Conservation (phyloP, 2,888 invertebrate species). For the Gerris lacustris region DNA sequence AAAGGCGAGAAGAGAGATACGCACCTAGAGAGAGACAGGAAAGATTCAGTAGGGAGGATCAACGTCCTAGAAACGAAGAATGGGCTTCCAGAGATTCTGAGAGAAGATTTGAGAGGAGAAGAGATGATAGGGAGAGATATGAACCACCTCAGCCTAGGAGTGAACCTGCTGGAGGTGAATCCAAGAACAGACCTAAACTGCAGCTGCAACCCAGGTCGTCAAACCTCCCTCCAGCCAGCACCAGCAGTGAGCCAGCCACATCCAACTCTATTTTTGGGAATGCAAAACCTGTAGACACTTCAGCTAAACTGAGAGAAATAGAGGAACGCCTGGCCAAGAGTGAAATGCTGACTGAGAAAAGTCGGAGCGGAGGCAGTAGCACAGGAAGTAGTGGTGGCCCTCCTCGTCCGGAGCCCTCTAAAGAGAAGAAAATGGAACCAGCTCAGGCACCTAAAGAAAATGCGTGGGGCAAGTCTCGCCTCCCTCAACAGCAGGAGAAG, state of each 20-base stretch:
- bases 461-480: constrained; percentile 30
- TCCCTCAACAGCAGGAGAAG: constrained; percentile 4
- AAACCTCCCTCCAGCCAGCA: constrained; percentile 15
- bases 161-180: constrained; percentile 36
- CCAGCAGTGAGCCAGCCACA: constrained; percentile 23
- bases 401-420: constrained; percentile 19
- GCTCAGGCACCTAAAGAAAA: constrained; percentile 33
- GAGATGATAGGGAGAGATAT: constrained; percentile 13
- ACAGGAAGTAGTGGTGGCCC: constrained; percentile 17
- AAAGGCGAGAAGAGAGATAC: constrained; percentile 26
- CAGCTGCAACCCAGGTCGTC: constrained; percentile 63
- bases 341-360: constrained; percentile 15
- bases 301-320: constrained; percentile 77
- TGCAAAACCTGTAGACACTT: constrained; percentile 89
- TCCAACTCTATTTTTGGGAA: constrained; percentile 78
- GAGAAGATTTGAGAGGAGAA: constrained; percentile 7
- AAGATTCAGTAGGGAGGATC: background rate
- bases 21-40: constrained; percentile 35
- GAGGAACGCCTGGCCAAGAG: constrained; percentile 66
- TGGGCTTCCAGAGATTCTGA: constrained; percentile 37
- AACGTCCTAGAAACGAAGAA: constrained; percentile 32
- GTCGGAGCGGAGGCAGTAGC: background rate
- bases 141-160: background rate
- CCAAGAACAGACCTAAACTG: constrained; percentile 62
- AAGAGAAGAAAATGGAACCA: constrained; percentile 26